Conservation (phyloP, 2,797 vertebrate species). For the Spondyliosoma cantharus region DNA sequence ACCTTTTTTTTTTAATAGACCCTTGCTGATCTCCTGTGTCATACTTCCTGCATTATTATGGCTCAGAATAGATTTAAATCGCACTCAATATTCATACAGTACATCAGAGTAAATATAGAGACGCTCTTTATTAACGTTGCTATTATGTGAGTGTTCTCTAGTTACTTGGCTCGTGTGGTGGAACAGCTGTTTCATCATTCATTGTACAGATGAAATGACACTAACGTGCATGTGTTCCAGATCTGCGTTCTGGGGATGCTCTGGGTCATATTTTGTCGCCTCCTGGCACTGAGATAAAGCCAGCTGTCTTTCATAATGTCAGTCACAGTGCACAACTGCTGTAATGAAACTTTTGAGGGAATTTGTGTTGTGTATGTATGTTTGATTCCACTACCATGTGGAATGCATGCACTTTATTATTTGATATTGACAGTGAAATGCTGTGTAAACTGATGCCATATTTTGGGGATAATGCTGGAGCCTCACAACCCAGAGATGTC, state of each 20-base stretch:
- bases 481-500: background rate
- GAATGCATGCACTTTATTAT: background rate
- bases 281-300: constrained; percentile 5
- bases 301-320: constrained; percentile 12
- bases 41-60: background rate
- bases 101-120: background rate
- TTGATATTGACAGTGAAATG: background rate
- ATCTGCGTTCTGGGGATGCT: constrained; percentile 7
- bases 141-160: constrained; percentile 9
- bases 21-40: background rate
- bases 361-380: background rate
- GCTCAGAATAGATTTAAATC: background rate
- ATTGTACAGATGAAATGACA: background rate
- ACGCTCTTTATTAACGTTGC: background rate
- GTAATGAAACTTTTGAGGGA: background rate
- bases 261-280: background rate
- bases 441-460: background rate
- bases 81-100: background rate
- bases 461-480: background rate
- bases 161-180: constrained; percentile 17
- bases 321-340: background rate
- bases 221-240: background rate
- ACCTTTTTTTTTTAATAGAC: background rate
- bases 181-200: constrained; percentile 13
- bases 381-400: background rate